Conservation (phyloP, 2,888 invertebrate species). For the Ormyrus thymus region DNA sequence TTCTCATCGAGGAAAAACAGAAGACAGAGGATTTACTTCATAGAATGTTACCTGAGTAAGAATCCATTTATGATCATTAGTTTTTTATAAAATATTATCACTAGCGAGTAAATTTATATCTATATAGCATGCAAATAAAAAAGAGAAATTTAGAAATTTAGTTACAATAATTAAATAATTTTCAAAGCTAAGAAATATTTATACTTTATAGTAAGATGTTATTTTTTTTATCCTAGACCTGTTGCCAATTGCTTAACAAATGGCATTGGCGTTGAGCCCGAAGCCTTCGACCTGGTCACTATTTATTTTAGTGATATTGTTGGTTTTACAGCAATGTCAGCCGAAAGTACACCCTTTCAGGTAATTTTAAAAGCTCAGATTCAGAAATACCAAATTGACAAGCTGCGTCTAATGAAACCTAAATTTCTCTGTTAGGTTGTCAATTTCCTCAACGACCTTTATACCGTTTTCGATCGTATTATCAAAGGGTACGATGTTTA, state of each 20-base stretch:
- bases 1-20: conserved; percentile 93
- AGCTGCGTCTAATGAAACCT: not conserved
- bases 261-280: conserved; percentile 93
- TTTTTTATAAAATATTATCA: too few relatives aligned
- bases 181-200: not conserved
- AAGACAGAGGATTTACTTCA: conserved; percentile 95
- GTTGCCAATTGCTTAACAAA: conserved; percentile 91
- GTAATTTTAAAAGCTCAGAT: conserved; percentile 71
- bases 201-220: conserved; percentile 22
- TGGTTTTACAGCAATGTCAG: conserved; percentile 96
- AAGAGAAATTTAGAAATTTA: too few relatives aligned
- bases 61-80: conserved; percentile 52
- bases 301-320: conserved; percentile 99
- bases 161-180: conserved; percentile 3
- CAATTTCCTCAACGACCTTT: conserved; percentile 97
- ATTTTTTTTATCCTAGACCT: conserved; percentile 77
- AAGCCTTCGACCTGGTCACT: conserved; percentile 94
- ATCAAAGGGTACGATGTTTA: conserved; percentile 98
- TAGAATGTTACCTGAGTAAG: conserved; percentile 94
- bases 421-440: conserved; percentile 81
- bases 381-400: not conserved
- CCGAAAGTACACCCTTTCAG: conserved; percentile 93
- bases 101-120: too few relatives aligned
- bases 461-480: conserved; percentile 96
- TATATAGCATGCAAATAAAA: too few relatives aligned